Evolutionary conservation across 1,140 invertebrate species (phyloP), one percentile per base, ranked within the genome.

Genomic region (Tachypleus tridentatus): DNA sequence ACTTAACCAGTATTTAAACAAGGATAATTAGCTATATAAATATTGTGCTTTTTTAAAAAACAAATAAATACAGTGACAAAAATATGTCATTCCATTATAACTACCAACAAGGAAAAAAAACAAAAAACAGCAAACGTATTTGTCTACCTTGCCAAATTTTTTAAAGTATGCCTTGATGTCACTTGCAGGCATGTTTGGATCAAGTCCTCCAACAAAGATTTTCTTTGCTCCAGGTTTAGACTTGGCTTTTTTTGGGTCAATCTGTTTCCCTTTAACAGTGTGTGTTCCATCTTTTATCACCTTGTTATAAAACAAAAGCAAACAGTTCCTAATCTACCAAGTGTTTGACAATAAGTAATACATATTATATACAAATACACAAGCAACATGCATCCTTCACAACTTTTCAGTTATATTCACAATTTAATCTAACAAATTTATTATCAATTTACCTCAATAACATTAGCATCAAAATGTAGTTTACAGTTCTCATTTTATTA

Each of bases 211-310:
- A 69, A 96, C 92, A 81, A 96, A 97, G 67, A 97, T 93, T 81
- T 96, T 96, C 61, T 75, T 74, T 56, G 71, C 70, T 11, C 91
- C 91, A 74, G 91, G 87, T 65, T 91, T 82, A 0, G 92, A 91
- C 77, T 94, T 94, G 0, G 93, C 93, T 76, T 93, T 93, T 73
- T 97, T 96, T 6, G 93, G 92, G 75, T 96, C 93, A 65, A 96
- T 90, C 78, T 93, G 93, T 76, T 95, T 95, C 71, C 87, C 87
- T 77, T 94, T 93, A 65, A 97, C 93, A 11, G 88, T 82, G 77
- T 97, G 93, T 69, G 93, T 89, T 58, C 84, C 86, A 61, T 70
- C 64, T 51, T 82, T 82, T 78, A 91, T 85, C 61, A 85, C 84
- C 84, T 29, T 29, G 29, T 29, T 29, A 29, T 29, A 29, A 29